Evolutionary conservation across 2,797 vertebrate species (phyloP), one percentile per base, ranked within the genome.

Genomic region (Ctenochaetus hawaiiensis): DNA sequence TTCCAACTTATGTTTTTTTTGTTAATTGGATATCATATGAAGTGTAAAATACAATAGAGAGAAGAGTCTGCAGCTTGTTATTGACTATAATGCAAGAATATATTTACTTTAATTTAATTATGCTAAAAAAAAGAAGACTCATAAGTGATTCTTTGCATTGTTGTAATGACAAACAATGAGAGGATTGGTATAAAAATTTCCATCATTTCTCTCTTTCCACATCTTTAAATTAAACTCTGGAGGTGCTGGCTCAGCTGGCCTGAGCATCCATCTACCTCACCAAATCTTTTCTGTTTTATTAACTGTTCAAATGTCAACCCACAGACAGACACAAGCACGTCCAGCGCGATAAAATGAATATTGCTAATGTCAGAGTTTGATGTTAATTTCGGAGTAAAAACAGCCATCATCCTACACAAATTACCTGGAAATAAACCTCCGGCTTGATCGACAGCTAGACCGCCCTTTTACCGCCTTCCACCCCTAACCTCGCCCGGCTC

Each of bases 301-400:
- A 83, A 86, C 78, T 82, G 72, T 85, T 87, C n/a, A 87, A 91
- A 91, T 89, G 90, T 90, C 82, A 88, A n/a, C 69, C 69, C 63
- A 71, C 68, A 82, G 64, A 84, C 72, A 61, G 67, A 63, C 66
- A 76, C 65, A 66, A 57, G 77, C 72, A 60, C 67, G 72, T 54
- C 67, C 34, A 12, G 47, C 53, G 47, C 68, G 45, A 75, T 69
- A 17, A 79, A 78, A 74, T 65, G 67, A 64, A 80, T 71, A 54
- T 52, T 1, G 39, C 60, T 77, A 59, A 69, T 78, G 75, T 72
- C 81, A 75, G 30, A 63, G 68, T 81, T 75, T 67, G 72, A 86
- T 84, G 58, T n/a, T 47, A n/a, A 67, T 87, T 87, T 80, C 67
- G 76, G 68, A 80, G 49, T 61, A 37, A 74, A 67, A 49, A 73